phyloP scores from a whole-genome alignment of 2,797 vertebrate species.

The Danio jaintianensis region DNA sequence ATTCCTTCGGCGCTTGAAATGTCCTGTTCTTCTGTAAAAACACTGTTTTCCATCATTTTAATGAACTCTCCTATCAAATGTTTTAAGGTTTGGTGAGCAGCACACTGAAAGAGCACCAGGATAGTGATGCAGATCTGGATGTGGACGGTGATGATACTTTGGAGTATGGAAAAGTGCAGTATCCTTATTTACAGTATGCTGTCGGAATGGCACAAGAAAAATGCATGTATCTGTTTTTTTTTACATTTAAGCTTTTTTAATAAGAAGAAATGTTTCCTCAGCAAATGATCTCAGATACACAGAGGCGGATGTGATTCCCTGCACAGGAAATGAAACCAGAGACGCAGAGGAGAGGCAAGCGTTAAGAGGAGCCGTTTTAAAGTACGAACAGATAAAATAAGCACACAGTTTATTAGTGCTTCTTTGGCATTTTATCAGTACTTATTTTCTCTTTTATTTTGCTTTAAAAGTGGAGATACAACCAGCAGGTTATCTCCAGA shows the following conservation, averaged over 20 bases:
- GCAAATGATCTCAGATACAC: constrained; percentile 86
- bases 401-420: background rate
- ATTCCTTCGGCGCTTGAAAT: too few species aligned
- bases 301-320: constrained; percentile 93
- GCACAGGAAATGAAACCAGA: constrained; percentile 89
- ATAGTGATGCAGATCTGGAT: constrained; percentile 95
- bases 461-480: constrained; percentile 77
- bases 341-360: constrained; percentile 85
- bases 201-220: background rate
- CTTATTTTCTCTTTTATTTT: constrained; percentile 27
- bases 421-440: background rate
- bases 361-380: constrained; percentile 81
- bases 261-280: constrained; percentile 75
- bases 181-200: constrained; percentile 77
- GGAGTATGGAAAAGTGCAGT: constrained; percentile 96
- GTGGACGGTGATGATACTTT: constrained; percentile 97
- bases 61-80: background rate
- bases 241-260: constrained; percentile 2
- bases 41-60: background rate
- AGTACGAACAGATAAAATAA: constrained; percentile 73
- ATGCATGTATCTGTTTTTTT: background rate
- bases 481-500: constrained; percentile 86
- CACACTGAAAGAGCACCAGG: constrained; percentile 88
- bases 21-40: background rate
- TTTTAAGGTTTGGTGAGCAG: constrained; percentile 87